phyloP scores from a whole-genome alignment of 2,888 invertebrate species.

The Neoscelio sp. region DNA sequence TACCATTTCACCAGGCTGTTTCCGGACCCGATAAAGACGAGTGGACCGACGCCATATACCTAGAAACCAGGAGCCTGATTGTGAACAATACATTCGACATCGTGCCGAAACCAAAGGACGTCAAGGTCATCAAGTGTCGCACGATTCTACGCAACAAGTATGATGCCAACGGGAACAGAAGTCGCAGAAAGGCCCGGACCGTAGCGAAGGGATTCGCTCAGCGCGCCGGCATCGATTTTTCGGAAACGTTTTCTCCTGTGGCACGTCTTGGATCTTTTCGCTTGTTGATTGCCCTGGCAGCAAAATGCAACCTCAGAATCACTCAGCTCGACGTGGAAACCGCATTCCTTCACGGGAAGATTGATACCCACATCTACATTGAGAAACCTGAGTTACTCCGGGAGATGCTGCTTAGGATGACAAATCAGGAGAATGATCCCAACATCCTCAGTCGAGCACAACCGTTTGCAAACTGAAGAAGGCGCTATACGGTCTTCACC shows the following conservation, averaged over 20 bases:
- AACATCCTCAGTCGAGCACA: background rate
- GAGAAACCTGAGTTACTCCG: background rate
- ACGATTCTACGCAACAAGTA: no score
- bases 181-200: conserved; percentile 7
- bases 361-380: conserved; percentile 9
- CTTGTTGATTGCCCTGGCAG: background rate
- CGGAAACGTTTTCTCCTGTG: background rate
- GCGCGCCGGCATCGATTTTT: conserved; percentile 17
- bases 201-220: conserved; percentile 20
- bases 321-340: no score
- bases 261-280: background rate
- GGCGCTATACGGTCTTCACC: conserved; percentile 2
- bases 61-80: conserved; percentile 30
- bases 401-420: conserved; percentile 3
- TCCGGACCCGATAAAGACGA: conserved; percentile 36
- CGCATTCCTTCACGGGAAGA: conserved; percentile 69
- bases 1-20: conserved; percentile 29
- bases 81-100: conserved; percentile 57
- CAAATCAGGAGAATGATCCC: background rate
- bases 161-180: background rate
- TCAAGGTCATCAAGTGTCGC: conserved; percentile 27
- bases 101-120: conserved; percentile 34
- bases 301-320: background rate
- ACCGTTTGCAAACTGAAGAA: conserved; percentile 14
- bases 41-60: conserved; percentile 49